These are phyloP conservation scores for Yasuhikotakia modesta DNA, from an alignment of 2,797 vertebrate genomes.

Conservation along the genomic window DNA sequence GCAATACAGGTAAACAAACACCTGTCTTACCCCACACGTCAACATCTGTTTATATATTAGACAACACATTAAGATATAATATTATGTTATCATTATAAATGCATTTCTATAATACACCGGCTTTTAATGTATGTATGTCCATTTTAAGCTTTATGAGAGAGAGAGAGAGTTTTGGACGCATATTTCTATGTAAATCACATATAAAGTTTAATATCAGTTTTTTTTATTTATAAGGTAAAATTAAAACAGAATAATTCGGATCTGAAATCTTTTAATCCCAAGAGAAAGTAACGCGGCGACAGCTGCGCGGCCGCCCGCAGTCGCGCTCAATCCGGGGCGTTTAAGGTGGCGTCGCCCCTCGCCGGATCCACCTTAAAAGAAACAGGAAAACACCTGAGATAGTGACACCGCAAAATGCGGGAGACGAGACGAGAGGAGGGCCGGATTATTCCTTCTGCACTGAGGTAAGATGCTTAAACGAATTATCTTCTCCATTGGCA, in stretches of 20 bases:
- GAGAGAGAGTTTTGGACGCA: too few relatives aligned
- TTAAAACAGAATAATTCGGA: conserved; percentile 67
- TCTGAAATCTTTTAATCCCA: conserved; percentile 72
- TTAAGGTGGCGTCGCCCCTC: conserved; percentile 61
- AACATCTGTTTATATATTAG: too few relatives aligned
- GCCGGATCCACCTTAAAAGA: conserved; percentile 65
- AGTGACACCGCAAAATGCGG: conserved; percentile 61
- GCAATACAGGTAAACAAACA: conserved; percentile 60
- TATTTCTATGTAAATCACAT: too few relatives aligned
- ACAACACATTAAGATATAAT: conserved; percentile 29
- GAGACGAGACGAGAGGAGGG: conserved; percentile 47
- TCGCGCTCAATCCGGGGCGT: conserved; percentile 51
- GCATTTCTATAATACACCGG: too few relatives aligned
- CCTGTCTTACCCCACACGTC: conserved; percentile 50
- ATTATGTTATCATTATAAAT: too few relatives aligned
- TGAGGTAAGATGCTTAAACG: conserved; percentile 68
- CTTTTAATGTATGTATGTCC: too few relatives aligned
- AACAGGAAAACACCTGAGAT: conserved; percentile 62
- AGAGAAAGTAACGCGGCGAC: conserved; percentile 68
- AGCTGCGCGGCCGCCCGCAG: conserved; percentile 63
- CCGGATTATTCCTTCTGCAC: conserved; percentile 67
- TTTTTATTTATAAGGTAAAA: too few relatives aligned
- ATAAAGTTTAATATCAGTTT: too few relatives aligned
- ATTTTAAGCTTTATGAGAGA: too few relatives aligned
- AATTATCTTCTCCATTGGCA: conserved; percentile 61